Percentiles rank a stretch among this genome's conserved stretches.
These are phyloP conservation scores for Conistra vaccinii DNA, from an alignment of 2,888 invertebrate genomes.

Conservation along the genomic window DNA sequence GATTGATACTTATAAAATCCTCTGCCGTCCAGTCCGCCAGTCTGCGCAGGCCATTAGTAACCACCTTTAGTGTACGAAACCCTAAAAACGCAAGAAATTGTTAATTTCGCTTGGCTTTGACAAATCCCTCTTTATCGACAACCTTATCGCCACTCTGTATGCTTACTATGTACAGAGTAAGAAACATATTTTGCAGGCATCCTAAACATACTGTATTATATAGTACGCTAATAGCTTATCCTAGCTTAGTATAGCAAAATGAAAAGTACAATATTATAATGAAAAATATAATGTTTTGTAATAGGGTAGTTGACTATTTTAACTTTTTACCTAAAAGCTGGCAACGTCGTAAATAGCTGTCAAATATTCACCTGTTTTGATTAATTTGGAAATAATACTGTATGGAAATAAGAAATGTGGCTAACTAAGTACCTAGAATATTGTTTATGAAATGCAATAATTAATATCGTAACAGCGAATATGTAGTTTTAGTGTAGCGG, in stretches of 20 bases:
- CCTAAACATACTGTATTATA: not conserved
- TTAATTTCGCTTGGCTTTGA: not conserved
- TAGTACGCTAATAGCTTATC: not conserved
- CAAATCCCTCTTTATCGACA: not conserved
- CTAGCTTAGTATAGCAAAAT: slow-evolving; percentile 5
- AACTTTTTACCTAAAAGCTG: too few relatives aligned
- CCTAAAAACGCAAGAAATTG: not conserved
- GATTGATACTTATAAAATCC: too few relatives aligned
- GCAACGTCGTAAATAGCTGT: too few relatives aligned
- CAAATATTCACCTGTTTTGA: too few relatives aligned
- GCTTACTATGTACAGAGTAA: not conserved
- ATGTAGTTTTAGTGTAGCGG: too few relatives aligned
- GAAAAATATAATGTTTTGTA: not conserved
- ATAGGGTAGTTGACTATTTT: slow-evolving; percentile 5
- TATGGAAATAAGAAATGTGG: too few relatives aligned
- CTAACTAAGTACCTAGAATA: too few relatives aligned
- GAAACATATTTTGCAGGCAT: not conserved
- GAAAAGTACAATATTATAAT: slow-evolving; percentile 33
- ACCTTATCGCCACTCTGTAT: not conserved
- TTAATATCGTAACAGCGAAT: too few relatives aligned
- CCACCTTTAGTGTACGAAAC: not conserved
- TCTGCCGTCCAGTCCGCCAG: too few relatives aligned
- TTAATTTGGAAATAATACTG: too few relatives aligned
- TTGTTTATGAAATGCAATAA: too few relatives aligned
- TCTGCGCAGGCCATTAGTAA: too few relatives aligned